These are phyloP conservation scores for Lampris megalopsis DNA, from an alignment of 2,113 vertebrate genomes.

Conservation along the genomic window DNA sequence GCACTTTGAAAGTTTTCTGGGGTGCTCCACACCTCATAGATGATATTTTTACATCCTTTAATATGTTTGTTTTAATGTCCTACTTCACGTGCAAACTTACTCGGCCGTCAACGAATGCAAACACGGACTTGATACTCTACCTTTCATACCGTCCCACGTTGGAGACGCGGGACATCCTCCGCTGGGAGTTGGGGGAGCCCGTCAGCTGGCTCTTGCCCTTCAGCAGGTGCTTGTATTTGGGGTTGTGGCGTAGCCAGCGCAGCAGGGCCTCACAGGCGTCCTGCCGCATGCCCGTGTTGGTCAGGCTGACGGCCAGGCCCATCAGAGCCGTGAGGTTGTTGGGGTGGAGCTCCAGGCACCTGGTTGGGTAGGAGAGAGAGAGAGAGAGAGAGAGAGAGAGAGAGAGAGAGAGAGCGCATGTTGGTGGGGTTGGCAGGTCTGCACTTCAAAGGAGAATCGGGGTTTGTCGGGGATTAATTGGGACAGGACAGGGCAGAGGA, in stretches of 20 bases:
- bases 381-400: slow-evolving; percentile 22
- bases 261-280: slow-evolving; percentile 93
- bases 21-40: too few species aligned
- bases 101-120: too few species aligned
- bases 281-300: slow-evolving; percentile 93
- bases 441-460: slow-evolving; percentile 69
- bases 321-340: slow-evolving; percentile 94
- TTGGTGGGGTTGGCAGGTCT: slow-evolving; percentile 23
- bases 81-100: too few species aligned
- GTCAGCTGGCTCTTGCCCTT: slow-evolving; percentile 86
- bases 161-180: slow-evolving; percentile 86
- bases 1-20: too few species aligned
- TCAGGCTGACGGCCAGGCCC: slow-evolving; percentile 97
- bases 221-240: slow-evolving; percentile 91
- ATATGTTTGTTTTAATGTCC: too few species aligned
- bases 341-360: slow-evolving; percentile 97
- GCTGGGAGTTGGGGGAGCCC: slow-evolving; percentile 87
- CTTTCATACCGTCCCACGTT: slow-evolving; percentile 63
- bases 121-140: slow-evolving; percentile 35
- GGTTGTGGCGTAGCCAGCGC: slow-evolving; percentile 93
- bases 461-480: slow-evolving; percentile 73
- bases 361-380: slow-evolving; percentile 67
- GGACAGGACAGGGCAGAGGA: slow-evolving; percentile 56
- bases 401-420: background rate
- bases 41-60: too few species aligned